Conservation (phyloP, 2,113 vertebrate species). For the Burhinus bistriatus region DNA sequence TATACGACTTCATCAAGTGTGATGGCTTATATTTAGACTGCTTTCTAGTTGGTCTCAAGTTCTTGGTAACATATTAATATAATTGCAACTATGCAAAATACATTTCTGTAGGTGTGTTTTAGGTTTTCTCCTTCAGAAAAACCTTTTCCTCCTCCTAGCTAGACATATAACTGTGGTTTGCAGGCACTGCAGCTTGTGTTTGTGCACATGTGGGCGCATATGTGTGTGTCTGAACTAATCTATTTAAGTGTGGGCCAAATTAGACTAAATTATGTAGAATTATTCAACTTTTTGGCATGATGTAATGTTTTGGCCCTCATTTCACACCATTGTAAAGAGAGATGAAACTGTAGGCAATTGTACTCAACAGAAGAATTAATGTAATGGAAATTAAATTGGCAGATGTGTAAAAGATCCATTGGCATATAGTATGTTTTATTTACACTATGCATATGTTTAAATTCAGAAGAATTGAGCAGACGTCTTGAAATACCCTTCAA, state of each 20-base stretch:
- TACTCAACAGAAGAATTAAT: background rate
- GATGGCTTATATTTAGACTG: background rate
- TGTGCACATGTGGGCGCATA: background rate
- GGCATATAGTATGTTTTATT: background rate
- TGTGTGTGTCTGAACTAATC: background rate
- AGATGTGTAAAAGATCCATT: background rate
- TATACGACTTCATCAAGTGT: background rate
- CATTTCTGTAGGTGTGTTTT: background rate
- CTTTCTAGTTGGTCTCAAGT: background rate
- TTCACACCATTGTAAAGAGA: background rate
- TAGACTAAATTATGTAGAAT: background rate
- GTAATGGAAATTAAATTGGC: background rate
- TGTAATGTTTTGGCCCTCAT: background rate
- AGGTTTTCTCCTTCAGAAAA: background rate
- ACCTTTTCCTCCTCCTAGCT: background rate
- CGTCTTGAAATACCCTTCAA: slow-evolving; percentile 14
- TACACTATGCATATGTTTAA: background rate
- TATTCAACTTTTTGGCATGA: background rate
- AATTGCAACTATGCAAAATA: background rate
- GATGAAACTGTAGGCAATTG: background rate
- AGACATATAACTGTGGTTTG: background rate
- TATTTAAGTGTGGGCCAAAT: background rate
- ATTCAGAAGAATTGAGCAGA: slow-evolving; percentile 29
- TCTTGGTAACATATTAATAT: background rate
- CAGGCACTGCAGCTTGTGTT: background rate